These are phyloP conservation scores for Rhea pennata DNA, from an alignment of 2,113 vertebrate species.

Conservation along the genomic window DNA sequence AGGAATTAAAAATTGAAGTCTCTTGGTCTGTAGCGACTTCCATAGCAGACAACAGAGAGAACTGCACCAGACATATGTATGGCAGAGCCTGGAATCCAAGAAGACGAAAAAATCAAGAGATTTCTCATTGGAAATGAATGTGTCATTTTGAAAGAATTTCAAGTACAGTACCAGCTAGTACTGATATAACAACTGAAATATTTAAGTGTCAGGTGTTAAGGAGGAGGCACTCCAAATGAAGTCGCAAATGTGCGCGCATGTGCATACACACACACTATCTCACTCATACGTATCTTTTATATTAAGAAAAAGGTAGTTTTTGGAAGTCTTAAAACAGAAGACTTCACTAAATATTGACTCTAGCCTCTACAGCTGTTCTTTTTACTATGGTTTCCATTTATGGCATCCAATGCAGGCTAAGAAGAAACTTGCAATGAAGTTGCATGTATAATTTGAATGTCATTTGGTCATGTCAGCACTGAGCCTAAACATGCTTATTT, in stretches of 20 bases:
- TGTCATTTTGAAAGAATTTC: background rate
- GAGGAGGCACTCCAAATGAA: background rate
- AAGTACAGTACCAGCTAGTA: background rate
- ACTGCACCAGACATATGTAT: background rate
- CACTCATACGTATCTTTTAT: background rate
- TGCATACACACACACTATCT: background rate
- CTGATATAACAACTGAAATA: background rate
- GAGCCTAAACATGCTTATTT: background rate
- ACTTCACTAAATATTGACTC: background rate
- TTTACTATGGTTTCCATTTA: background rate
- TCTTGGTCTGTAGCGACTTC: background rate
- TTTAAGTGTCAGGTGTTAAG: background rate
- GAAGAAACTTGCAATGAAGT: background rate
- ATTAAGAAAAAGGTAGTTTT: background rate
- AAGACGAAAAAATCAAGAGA: background rate
- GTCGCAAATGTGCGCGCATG: background rate
- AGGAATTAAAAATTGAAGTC: background rate
- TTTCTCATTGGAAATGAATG: background rate
- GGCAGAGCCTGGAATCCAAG: background rate
- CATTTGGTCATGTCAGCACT: background rate
- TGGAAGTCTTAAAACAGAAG: background rate
- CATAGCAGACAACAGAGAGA: background rate
- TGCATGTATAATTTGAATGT: background rate
- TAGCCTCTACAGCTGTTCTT: background rate
- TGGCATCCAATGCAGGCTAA: background rate